These are phyloP conservation scores for Chymomyza amoena DNA, from an alignment of 2,888 invertebrate species.

Conservation along the genomic window DNA sequence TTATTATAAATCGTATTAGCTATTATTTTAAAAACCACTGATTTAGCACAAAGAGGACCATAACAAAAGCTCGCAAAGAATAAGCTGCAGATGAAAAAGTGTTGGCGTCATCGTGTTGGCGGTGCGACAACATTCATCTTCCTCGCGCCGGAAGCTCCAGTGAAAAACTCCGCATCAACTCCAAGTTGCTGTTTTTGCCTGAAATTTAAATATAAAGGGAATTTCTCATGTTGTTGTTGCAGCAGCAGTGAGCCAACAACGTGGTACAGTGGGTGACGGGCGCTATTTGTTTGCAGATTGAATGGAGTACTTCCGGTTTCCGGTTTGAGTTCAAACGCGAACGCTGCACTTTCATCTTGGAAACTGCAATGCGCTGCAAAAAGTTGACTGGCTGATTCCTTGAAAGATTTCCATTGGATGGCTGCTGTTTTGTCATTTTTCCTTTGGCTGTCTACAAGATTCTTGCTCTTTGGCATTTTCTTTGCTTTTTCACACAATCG, in stretches of 20 bases:
- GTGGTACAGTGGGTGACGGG: slow-evolving; percentile 33
- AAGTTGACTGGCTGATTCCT: slow-evolving; percentile 14
- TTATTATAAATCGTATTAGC: neutral
- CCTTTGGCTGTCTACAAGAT: slow-evolving; percentile 2
- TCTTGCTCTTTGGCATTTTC: neutral
- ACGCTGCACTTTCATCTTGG: slow-evolving; percentile 64
- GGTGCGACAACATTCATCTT: slow-evolving; percentile 76
- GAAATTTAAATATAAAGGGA: slow-evolving; percentile 66
- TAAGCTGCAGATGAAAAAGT: slow-evolving; percentile 45
- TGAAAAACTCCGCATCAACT: slow-evolving; percentile 27
- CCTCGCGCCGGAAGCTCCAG: slow-evolving; percentile 46
- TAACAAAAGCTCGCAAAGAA: neutral
- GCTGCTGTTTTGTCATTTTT: slow-evolving; percentile 17
- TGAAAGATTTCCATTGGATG: slow-evolving; percentile 37
- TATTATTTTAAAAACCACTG: neutral
- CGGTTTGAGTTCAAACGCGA: slow-evolving; percentile 56
- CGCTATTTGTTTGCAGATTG: slow-evolving; percentile 62
- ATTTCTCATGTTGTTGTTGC: slow-evolving; percentile 61
- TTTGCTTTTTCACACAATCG: slow-evolving; percentile 12
- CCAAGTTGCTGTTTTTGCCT: slow-evolving; percentile 40
- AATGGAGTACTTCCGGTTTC: slow-evolving; percentile 74
- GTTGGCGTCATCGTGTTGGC: slow-evolving; percentile 76
- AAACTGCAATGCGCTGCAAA: slow-evolving; percentile 47
- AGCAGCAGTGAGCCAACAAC: neutral
- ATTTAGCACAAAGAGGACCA: neutral